Evolutionary conservation across 2,888 invertebrate genomes (phyloP), one percentile per base, ranked within the genome.

Genomic region (Chorisops tibialis): DNA sequence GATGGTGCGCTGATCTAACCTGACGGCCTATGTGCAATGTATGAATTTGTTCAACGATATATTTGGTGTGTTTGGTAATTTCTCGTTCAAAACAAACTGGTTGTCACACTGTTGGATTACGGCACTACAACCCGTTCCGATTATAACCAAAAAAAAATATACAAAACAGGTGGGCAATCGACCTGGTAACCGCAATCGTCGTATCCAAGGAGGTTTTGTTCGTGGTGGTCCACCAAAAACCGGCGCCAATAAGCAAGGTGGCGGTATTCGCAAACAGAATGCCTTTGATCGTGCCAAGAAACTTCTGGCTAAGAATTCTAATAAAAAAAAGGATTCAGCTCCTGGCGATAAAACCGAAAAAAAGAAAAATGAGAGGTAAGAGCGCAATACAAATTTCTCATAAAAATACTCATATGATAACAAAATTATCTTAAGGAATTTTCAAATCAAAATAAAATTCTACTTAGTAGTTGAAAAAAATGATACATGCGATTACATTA

Each of bases 261-360:
- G 77, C 73, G 78, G 78, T 71, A 77, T 79, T 75, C 78, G 78
- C 71, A 79, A 79, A 74, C 79, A 77, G 74, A 79, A 79, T 75
- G 76, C 77, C 71, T 77, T 77, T 73, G 78, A 78, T 76, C 78
- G 78, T 75, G 77, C 78, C 71, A 79, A 79, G 76, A 78, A 78
- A 77, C 75, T 78, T 77, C 76, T 78, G 76, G 77, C 77, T 72
- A 78, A 79, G 76, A 79, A 79, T 76, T 76, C 76, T 75, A 77
- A 75, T 75, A 66, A 62, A 41, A 78, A 78, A 73, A 77, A 78
- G 76, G 77, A 78, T 76, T 73, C 75, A 74, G 72, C 76, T 77
- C 73, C 77, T 75, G 77, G 76, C 74, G 78, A 77, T 71, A 77
- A 69, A 66, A 69, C 67, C 67, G 70, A 71, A 65, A 69, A 69